These are phyloP conservation scores for Stenoptilia bipunctidactyla DNA, from an alignment of 2,888 invertebrate species.

Conservation along the genomic window DNA sequence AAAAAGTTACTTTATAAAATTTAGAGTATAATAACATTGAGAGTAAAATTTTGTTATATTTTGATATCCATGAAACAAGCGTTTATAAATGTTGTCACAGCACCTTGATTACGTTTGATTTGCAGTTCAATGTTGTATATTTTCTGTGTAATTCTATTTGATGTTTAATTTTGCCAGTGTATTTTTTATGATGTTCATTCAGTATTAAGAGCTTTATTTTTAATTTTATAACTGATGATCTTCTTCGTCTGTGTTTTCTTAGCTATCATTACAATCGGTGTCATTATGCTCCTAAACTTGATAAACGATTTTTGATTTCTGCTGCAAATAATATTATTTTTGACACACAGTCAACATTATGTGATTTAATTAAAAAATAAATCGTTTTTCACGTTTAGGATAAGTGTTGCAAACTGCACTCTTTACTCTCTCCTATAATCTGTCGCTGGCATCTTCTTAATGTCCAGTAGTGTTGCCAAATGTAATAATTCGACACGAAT, in stretches of 20 bases:
- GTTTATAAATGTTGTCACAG: conserved; percentile 37
- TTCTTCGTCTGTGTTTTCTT: conserved; percentile 61
- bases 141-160: conserved; percentile 50
- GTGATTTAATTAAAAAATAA: no score
- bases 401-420: conserved; percentile 72
- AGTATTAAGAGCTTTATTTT: conserved; percentile 52
- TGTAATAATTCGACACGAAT: conserved; percentile 40
- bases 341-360: no score
- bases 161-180: conserved; percentile 47
- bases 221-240: conserved; percentile 44
- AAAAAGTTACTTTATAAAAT: no score
- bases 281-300: conserved; percentile 57
- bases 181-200: conserved; percentile 40
- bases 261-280: conserved; percentile 61
- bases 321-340: neutral
- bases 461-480: conserved; percentile 57
- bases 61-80: no score
- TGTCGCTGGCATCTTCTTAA: conserved; percentile 63
- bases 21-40: no score
- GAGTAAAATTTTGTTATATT: no score
- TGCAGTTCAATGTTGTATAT: conserved; percentile 66
- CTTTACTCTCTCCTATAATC: conserved; percentile 68
- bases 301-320: conserved; percentile 38
- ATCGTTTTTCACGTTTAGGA: conserved; percentile 24
- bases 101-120: conserved; percentile 57